Evolutionary conservation across 2,888 invertebrate genomes (phyloP), one percentile per base, ranked within the genome.

Genomic region (Brachynemurus nebulosus): DNA sequence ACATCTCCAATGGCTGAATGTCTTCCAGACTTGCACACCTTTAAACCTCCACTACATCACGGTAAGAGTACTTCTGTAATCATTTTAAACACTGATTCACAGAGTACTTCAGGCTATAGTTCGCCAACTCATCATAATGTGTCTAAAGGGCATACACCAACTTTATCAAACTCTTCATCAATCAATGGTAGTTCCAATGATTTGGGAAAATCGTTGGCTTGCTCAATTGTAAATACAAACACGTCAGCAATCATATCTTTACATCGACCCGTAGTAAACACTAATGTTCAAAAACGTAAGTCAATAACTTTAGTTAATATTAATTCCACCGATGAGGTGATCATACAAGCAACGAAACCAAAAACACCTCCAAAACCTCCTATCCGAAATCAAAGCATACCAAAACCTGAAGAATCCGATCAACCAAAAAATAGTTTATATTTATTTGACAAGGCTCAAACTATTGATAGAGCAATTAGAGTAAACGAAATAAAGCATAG

Each of bases 81-180:
- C 52, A 59, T 65, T 51, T 45, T 27, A 50, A 59, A 59, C 50
- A 53, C 52, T 50, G 62, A 65, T 51, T 66, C 67, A 50, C 65
- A 66, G 57, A 67, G 67, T 56, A 67, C 67, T 37, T 68, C 68
- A 20, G 68, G 68, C 43, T 68, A 68, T 55, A 67, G 67, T 52
- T 68, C 68, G 45, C 68, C 68, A 44, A 62, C 64, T 44, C 63
- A 61, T 45, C 53, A 55, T 53, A 48, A 19, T 19, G 20, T 20
- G 8, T 14, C 20, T n/a, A 42, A 42, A 14, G 23, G 27, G 9
- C 14, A 21, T 43, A 62, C 64, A 34, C 61, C 63, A 35, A 60
- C 60, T 51, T 64, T 64, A 63, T 64, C 64, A 33, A 62, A 63
- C 39, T 59, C 63, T 19, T 64, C 65, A 27, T 64, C 64, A 36